Evolutionary conservation across 2,888 invertebrate genomes (phyloP), one percentile per base, ranked within the genome.

Genomic region (Tiliacea aurago): DNA sequence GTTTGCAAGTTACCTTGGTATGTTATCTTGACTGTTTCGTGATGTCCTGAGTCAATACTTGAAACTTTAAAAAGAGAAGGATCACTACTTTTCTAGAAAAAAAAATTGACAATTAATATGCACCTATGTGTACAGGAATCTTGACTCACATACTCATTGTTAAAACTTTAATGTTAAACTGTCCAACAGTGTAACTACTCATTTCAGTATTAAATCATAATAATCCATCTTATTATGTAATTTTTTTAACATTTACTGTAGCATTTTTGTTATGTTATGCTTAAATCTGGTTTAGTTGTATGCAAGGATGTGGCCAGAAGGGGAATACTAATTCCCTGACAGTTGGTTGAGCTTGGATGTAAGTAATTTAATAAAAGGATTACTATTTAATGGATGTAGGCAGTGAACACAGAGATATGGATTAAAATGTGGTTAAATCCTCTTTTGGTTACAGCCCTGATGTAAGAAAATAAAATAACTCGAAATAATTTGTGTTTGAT

Each of bases 221-320:
- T 80, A 74, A 61, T 76, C 47, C 70, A 78, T 79, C 73, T 80
- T 73, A 80, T 82, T 80, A 79, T 51, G 9, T 76, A 74, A 70
- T 81, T 78, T 73, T n/a, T 84, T 83, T 87, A 89, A 90, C 88
- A 90, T 90, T 91, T 90, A 89, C 76, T 84, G 87, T 92, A 93
- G 92, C 90, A 93, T 93, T 93, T 87, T 93, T 93, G 88, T 91
- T 92, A 86, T 87, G 78, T 89, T 87, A 91, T 86, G 93, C 92
- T 94, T 92, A 87, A 80, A 87, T 88, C 87, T 88, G 89, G 90
- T 92, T 84, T 93, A 93, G 88, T 89, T 91, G 66, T 93, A 93
- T 91, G 90, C 53, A 66, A 56, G 76, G 65, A 41, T 71, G 81
- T 80, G 69, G 58, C 63, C 68, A 47, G 47, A 63, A 68, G 64